Base-by-base conservation (phyloP, 1,140 invertebrate genomes). In the Reticulitermes speratus region DNA sequence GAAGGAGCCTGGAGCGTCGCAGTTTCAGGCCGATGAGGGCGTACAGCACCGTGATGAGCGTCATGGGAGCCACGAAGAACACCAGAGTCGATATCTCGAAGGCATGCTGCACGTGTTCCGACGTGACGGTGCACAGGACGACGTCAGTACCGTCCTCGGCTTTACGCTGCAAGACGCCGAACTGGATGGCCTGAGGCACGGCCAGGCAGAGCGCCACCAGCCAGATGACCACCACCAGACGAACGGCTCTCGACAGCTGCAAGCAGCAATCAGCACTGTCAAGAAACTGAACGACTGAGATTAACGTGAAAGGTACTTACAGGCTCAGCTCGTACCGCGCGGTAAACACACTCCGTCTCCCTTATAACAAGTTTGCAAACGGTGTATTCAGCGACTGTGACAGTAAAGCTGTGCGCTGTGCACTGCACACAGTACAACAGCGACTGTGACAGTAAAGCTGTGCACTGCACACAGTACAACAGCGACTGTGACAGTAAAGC, bases 11-110 rank as follows among this genome's bases (percentile, higher is more conserved):
- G 0, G 95, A 94, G 85, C 93, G 91, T 87, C 94, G 94, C 59
- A 97, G 90, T 88, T 95, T 94, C 25, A 96, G 89, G 14, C 95
- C 97, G 88, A 98, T 97, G 85, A 97, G 91, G n/a, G 96, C 92
- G 90, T 98, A 98, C 5, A 97, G 92, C 7, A 95, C 95, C 11
- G 95, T 96, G 88, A 98, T 97, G 55, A 97, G 91, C 25, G 95
- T 94, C 96, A 98, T 97, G 1, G 97, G 97, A 6, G 94, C 92
- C 12, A 97, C 93, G 90, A 98, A 98, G 90, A 98, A 97, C 38
- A 97, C 89, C 87, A 97, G 93, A 0, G 96, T 96, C 2, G 96
- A 97, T 86, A 97, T 93, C 88, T 96, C 95, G 89, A 97, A 98
- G 1, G 95, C 94, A 90, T 96, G 95, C 38, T 93, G 91, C 25